Evolutionary conservation across 2,113 vertebrate species (phyloP).

Genomic region (Dicaeum eximium): DNA sequence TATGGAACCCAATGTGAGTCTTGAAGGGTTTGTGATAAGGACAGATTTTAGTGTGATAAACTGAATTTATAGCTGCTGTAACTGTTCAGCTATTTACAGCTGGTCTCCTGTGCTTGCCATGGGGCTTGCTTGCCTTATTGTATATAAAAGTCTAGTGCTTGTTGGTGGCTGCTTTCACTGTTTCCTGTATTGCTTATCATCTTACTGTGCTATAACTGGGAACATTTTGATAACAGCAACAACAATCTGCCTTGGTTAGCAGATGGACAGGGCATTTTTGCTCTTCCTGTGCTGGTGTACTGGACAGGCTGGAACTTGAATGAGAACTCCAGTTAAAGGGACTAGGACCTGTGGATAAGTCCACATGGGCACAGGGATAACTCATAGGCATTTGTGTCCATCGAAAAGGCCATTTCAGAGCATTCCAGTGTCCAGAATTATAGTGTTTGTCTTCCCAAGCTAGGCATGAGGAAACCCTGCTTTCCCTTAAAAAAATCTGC

Average conservation of each 20-base stretch:
- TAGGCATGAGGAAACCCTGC: neutral
- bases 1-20: neutral
- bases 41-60: neutral
- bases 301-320: neutral
- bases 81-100: neutral
- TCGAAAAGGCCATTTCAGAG: neutral
- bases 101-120: neutral
- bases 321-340: neutral
- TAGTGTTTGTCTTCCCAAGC: neutral
- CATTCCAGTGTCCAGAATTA: neutral
- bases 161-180: neutral
- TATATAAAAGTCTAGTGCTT: neutral
- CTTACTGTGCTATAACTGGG: neutral
- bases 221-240: neutral
- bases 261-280: neutral
- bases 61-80: neutral
- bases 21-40: neutral
- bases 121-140: neutral
- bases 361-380: neutral
- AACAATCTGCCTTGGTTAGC: neutral
- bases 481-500: neutral
- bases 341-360: neutral
- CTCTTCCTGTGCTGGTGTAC: neutral
- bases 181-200: neutral
- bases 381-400: fast-evolving